Percentiles rank a stretch among this genome's conserved stretches.
phyloP scores from a whole-genome alignment of 30 jellyfish, hydroid and myxozoan genomes.

The Turritopsis rubra region DNA sequence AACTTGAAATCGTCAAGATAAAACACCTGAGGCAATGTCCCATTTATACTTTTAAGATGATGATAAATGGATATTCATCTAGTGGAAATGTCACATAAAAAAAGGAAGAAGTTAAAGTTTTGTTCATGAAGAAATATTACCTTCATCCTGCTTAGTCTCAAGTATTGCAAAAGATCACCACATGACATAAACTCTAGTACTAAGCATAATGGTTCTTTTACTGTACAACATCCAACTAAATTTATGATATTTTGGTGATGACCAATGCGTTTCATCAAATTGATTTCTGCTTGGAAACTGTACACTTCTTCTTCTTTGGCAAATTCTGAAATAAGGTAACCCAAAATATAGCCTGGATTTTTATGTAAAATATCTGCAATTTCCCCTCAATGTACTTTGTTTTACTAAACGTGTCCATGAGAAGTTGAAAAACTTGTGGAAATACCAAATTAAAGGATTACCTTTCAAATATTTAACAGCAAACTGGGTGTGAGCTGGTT shows the following conservation, averaged over 20 bases:
- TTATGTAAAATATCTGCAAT: not conserved
- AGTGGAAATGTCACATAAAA: no score
- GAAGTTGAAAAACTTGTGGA: no score
- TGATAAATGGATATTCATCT: no score
- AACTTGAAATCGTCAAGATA: no score
- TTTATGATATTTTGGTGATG: conserved; percentile 55
- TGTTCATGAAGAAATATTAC: conserved; percentile 17
- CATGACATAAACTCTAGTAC: conserved; percentile 60
- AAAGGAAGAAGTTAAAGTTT: no score
- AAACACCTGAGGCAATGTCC: no score
- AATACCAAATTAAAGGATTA: no score
- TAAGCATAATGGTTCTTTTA: conserved; percentile 49
- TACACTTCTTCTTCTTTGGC: conserved; percentile 33
- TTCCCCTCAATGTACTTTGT: not conserved
- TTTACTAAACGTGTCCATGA: not conserved
- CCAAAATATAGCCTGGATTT: no score
- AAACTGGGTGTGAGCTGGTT: not conserved
- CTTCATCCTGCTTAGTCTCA: conserved; percentile 57
- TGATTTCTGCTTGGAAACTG: conserved; percentile 65
- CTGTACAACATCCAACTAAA: conserved; percentile 73
- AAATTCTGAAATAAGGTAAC: not conserved
- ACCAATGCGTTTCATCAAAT: conserved; percentile 71
- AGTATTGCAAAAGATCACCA: conserved; percentile 58
- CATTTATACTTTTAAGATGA: no score
- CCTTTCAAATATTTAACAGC: not conserved